Evolutionary conservation across 2,113 vertebrate species (phyloP), one percentile per base, ranked within the genome.

Genomic region (Mesocricetus auratus): DNA sequence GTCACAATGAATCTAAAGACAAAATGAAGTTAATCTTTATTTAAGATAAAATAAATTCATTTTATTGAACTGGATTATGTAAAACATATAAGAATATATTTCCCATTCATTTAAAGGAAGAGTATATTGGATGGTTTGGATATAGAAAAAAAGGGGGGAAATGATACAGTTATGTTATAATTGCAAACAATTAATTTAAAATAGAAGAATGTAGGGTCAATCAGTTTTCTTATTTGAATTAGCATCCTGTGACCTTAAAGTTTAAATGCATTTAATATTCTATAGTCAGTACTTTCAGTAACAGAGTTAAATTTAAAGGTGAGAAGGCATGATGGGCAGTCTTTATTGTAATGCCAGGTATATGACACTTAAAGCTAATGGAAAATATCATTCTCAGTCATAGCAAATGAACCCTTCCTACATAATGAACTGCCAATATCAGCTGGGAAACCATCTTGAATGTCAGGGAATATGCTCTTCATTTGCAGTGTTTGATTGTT

Each of bases 401-500:
- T 36, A 58, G 73, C 31, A 96, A 97, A 97, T 93, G 97, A 97
- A 82, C 58, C 93, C 77, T 90, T 11, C 91, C 81, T 91, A 47
- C 90, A 71, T 91, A 95, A 97, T 77, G 92, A 96, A 97, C 92
- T 94, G 96, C 88, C 83, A 86, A 93, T 93, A 92, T 0, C 53
- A 97, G 95, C 92, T 94, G 77, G 60, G 96, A 98, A 98, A 95
- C 96, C 78, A 95, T 97, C 93, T 95, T 97, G 95, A 97, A 71
- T 98, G 95, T 96, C 97, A 98, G 91, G 96, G 96, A 96, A 98
- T 94, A 77, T 53, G 66, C 95, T 91, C 90, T 98, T 97, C 68
- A 97, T 98, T 97, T 98, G 97, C 95, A 42, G 13, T 83, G 60
- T 98, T 95, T 98, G 97, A 97, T 97, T 98, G 96, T 98, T 98